Evolutionary conservation across 2,113 vertebrate species (phyloP).

Genomic region (Motacilla tschutschensis): DNA sequence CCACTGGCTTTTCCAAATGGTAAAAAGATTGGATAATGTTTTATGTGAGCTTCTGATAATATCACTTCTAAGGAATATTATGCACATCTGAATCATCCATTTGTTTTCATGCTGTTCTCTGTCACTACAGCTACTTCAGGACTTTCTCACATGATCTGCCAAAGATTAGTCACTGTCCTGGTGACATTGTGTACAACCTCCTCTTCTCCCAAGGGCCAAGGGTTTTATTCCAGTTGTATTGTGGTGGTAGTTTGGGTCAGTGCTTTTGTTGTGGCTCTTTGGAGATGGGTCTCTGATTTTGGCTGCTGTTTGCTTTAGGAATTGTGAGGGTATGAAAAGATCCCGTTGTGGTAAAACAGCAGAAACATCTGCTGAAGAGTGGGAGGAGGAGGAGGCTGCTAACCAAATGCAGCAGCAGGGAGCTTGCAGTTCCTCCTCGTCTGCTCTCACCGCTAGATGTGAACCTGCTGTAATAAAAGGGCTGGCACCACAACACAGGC

Average conservation of each 20-base stretch:
- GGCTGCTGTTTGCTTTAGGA: constrained; percentile 26
- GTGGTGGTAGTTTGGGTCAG: constrained; percentile 2
- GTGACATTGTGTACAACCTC: background rate
- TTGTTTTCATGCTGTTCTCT: constrained; percentile 59
- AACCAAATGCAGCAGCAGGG: constrained; percentile 28
- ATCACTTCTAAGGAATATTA: constrained; percentile 24
- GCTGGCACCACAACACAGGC: constrained; percentile 13
- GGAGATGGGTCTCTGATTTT: constrained; percentile 9
- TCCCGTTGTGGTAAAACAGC: constrained; percentile 24
- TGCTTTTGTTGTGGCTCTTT: constrained; percentile 31
- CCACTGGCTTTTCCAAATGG: background rate
- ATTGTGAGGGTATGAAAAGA: constrained; percentile 11
- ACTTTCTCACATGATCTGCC: constrained; percentile 59
- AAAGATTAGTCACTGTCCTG: constrained; percentile 42
- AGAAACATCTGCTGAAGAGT: constrained; percentile 49
- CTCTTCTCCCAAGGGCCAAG: background rate
- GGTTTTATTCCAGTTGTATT: constrained; percentile 21
- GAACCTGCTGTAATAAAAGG: constrained; percentile 30
- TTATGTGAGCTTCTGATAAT: constrained; percentile 34
- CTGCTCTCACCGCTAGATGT: background rate
- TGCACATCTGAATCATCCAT: constrained; percentile 20
- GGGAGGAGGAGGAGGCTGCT: constrained; percentile 10
- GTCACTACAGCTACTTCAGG: constrained; percentile 31
- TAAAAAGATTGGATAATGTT: background rate
- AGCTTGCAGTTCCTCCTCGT: constrained; percentile 11